Evolutionary conservation across 23 tunicate species (phyloP).

Genomic region (Trididemnum nubilum): DNA sequence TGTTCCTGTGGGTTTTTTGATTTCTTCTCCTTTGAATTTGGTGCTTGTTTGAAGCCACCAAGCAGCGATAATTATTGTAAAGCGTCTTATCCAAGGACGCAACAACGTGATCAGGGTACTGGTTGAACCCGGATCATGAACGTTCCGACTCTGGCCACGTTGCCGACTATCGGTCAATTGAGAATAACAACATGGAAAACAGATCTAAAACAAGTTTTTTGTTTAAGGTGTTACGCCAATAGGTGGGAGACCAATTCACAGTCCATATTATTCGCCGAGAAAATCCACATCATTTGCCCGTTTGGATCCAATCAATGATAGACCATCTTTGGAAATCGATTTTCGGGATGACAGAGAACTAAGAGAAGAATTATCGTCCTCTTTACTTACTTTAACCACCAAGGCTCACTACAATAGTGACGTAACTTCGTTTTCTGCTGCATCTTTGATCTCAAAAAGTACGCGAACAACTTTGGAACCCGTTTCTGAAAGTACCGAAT

Average conservation of each 20-base stretch:
- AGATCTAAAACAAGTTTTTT: too few species aligned
- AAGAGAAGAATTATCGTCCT: neutral
- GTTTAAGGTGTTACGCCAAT: slow-evolving; percentile 33
- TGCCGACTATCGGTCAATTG: too few species aligned
- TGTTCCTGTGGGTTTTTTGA: too few species aligned
- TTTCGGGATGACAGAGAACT: neutral
- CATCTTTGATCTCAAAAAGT: neutral
- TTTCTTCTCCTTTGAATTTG: too few species aligned
- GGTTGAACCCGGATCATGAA: too few species aligned
- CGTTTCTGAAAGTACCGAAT: slow-evolving; percentile 10
- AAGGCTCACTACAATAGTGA: slow-evolving; percentile 13
- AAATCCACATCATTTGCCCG: slow-evolving; percentile 33
- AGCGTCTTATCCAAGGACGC: too few species aligned
- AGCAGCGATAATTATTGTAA: too few species aligned
- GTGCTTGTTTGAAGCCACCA: too few species aligned
- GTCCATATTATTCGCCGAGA: slow-evolving; percentile 35
- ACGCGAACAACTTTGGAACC: neutral
- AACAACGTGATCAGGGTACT: too few species aligned
- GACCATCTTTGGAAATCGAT: neutral
- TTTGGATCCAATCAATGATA: slow-evolving; percentile 29
- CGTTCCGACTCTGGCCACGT: too few species aligned
- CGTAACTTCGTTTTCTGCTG: neutral
- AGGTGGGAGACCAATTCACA: slow-evolving; percentile 23
- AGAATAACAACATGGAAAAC: too few species aligned
- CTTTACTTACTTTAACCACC: slow-evolving; percentile 15